Evolutionary conservation across 2,797 vertebrate species (phyloP).

Genomic region (Buphagus erythrorhynchus): DNA sequence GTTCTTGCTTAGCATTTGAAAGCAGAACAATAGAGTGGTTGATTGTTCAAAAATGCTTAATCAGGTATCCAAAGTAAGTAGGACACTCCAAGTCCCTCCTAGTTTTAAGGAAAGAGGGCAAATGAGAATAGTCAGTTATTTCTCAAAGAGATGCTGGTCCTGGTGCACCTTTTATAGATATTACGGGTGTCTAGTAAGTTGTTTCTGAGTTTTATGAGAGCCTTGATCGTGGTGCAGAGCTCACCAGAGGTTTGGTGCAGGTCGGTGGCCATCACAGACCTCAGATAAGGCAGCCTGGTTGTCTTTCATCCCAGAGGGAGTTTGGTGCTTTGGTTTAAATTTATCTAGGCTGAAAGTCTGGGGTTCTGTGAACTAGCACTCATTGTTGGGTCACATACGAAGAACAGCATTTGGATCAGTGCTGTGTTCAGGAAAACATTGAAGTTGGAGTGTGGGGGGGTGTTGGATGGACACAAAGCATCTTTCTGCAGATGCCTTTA

Average conservation of each 20-base stretch:
- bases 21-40: not conserved
- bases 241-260: fast-evolving
- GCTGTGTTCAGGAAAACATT: not conserved
- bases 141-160: not conserved
- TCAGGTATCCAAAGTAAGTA: slow-evolving; percentile 43
- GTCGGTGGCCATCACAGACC: not conserved
- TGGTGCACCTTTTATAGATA: not conserved
- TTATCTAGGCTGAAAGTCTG: not conserved
- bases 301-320: no score
- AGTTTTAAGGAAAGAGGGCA: not conserved
- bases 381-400: fast-evolving
- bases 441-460: not conserved
- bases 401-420: fast-evolving
- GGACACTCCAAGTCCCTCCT: not conserved
- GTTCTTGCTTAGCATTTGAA: slow-evolving; percentile 15
- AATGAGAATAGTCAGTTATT: not conserved
- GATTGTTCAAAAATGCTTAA: slow-evolving; percentile 43
- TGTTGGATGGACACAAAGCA: not conserved
- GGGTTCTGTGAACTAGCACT: not conserved
- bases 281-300: fast-evolving
- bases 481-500: not conserved
- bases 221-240: not conserved
- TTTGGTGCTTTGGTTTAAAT: not conserved
- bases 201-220: not conserved
- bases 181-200: not conserved